Percentiles rank a stretch among this genome's conserved stretches.
Conservation (phyloP, 2,113 vertebrate genomes). For the Halcyon senegalensis region DNA sequence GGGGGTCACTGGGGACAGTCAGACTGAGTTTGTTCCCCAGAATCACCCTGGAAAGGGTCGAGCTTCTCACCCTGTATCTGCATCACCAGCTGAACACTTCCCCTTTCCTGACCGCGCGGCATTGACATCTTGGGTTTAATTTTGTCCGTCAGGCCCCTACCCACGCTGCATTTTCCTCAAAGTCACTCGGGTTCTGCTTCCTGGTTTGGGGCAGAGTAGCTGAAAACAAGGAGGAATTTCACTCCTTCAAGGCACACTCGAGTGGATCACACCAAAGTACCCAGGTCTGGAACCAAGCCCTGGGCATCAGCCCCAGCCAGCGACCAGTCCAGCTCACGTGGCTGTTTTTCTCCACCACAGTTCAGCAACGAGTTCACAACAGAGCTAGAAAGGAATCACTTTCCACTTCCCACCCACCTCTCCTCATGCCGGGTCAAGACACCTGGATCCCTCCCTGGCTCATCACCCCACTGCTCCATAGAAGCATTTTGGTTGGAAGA, state of each 20-base stretch:
- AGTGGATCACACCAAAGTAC: rapidly evolving
- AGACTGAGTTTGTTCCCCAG: rapidly evolving
- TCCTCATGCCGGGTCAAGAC: too few relatives aligned
- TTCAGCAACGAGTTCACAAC: rapidly evolving
- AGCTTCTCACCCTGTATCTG: rapidly evolving
- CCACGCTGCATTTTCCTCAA: background rate
- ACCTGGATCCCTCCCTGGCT: rapidly evolving
- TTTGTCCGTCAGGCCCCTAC: rapidly evolving
- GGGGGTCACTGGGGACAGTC: background rate
- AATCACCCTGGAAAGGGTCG: background rate
- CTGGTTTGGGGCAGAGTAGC: background rate
- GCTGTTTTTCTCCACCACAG: background rate
- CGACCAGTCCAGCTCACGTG: rapidly evolving
- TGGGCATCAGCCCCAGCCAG: background rate
- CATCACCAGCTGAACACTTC: background rate
- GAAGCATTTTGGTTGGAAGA: too few relatives aligned
- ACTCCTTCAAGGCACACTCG: background rate
- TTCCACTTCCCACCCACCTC: background rate
- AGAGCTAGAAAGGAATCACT: background rate
- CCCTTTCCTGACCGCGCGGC: background rate
- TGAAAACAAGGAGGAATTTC: background rate
- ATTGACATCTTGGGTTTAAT: background rate
- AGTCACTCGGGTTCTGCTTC: background rate
- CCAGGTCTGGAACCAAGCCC: background rate
- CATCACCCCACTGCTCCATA: rapidly evolving